phyloP scores from a whole-genome alignment of 2,113 vertebrate genomes.

The Poecilia latipinna region DNA sequence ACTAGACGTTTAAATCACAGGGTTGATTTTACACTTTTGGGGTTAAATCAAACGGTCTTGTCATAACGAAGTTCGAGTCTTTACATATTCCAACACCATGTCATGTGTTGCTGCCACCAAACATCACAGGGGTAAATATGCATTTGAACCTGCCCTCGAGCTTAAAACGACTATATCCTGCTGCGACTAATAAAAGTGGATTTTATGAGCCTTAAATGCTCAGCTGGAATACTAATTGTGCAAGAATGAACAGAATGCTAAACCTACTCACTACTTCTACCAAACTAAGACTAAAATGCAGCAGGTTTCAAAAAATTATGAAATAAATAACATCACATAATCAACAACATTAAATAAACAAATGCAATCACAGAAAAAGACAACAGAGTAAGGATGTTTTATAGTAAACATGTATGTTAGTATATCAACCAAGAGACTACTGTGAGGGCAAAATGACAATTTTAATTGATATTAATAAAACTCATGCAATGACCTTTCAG shows the following conservation, averaged over 20 bases:
- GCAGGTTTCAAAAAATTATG: not conserved
- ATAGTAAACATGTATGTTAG: too few species aligned
- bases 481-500: too few species aligned
- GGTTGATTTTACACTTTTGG: not conserved
- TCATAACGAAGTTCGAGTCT: not conserved
- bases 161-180: conserved; percentile 12
- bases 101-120: not conserved
- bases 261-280: not conserved
- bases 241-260: not conserved
- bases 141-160: conserved; percentile 22
- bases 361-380: too few species aligned
- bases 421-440: too few species aligned
- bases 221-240: conserved; percentile 20
- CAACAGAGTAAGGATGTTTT: too few species aligned
- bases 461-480: too few species aligned
- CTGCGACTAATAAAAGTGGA: conserved; percentile 11
- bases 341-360: not conserved
- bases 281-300: not conserved
- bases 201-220: not conserved
- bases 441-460: too few species aligned
- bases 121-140: conserved; percentile 1
- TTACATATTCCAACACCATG: not conserved
- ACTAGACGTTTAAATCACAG: not conserved
- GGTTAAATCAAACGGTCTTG: not conserved
- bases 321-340: not conserved